Conservation (phyloP, 2,797 vertebrate species). For the Odontamblyopus lacepedii region DNA sequence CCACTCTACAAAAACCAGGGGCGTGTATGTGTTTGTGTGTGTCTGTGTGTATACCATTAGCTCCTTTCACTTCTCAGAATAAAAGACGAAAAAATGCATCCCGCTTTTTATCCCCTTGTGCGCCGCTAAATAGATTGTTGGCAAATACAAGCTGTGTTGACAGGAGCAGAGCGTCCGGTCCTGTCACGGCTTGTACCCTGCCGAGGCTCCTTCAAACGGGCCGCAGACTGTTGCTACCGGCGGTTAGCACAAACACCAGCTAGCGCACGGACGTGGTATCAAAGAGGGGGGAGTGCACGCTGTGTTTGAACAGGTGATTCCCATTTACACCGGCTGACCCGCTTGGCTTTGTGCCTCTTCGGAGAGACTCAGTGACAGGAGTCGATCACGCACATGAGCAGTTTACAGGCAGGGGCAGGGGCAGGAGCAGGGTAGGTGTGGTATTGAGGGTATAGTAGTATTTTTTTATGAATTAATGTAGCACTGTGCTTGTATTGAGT, state of each 20-base stretch:
- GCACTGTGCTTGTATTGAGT: too few relatives aligned
- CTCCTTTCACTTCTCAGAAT: conserved; percentile 50
- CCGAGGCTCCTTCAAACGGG: conserved; percentile 62
- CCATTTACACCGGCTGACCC: conserved; percentile 72
- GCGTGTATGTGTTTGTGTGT: conserved; percentile 62
- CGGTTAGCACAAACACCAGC: conserved; percentile 46
- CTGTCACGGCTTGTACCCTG: conserved; percentile 76
- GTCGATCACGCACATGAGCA: conserved; percentile 31
- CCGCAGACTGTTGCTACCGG: conserved; percentile 69
- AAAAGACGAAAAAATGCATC: conserved; percentile 59
- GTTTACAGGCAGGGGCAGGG: not conserved
- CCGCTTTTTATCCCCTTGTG: conserved; percentile 62
- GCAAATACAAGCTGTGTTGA: conserved; percentile 81
- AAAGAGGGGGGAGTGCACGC: conserved; percentile 68
- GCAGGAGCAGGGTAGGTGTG: too few relatives aligned
- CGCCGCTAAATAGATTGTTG: conserved; percentile 70
- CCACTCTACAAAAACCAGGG: conserved; percentile 49
- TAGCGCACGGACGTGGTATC: conserved; percentile 55
- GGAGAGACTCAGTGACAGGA: conserved; percentile 51
- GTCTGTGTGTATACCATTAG: conserved; percentile 52
- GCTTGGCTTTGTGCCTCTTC: conserved; percentile 60
- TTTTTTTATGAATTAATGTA: too few relatives aligned
- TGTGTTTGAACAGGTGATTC: conserved; percentile 84
- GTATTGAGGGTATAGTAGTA: too few relatives aligned
- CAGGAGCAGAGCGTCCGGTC: conserved; percentile 76